Percentiles rank a stretch among this genome's conserved stretches.
Evolutionary conservation across 2,888 invertebrate species (phyloP).

Genomic region (Cryptocheilus praepositus): DNA sequence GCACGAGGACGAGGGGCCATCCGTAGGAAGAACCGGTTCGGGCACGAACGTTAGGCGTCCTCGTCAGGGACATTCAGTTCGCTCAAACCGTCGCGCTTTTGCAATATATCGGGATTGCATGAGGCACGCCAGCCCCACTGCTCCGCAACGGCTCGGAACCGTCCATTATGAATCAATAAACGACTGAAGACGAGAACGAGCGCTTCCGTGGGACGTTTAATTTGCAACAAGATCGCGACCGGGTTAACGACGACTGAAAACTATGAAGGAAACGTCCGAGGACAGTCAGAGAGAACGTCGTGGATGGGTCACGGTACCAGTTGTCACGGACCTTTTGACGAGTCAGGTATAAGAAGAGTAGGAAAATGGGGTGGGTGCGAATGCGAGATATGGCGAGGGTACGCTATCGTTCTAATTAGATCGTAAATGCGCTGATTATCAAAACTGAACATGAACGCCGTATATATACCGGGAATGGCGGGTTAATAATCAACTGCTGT

Average conservation of each 20-base stretch:
- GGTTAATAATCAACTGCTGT: no score
- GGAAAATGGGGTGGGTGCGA: constrained; percentile 18
- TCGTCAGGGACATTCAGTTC: constrained; percentile 5
- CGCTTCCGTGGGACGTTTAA: constrained; percentile 66
- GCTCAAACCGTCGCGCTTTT: constrained; percentile 37
- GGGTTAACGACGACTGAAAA: constrained; percentile 45
- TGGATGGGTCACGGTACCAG: constrained; percentile 63
- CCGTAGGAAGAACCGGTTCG: constrained; percentile 9
- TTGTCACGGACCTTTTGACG: constrained; percentile 63
- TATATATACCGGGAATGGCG: no score
- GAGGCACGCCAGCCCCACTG: constrained; percentile 47
- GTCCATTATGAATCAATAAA: constrained; percentile 59
- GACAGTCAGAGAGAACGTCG: constrained; percentile 11
- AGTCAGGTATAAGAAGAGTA: constrained; percentile 29
- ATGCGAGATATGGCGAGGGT: constrained; percentile 11
- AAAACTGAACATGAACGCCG: no score
- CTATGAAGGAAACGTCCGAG: constrained; percentile 26
- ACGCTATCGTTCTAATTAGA: no score
- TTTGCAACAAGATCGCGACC: constrained; percentile 60
- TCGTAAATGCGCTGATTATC: no score
- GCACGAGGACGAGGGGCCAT: neutral
- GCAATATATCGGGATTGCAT: constrained; percentile 56
- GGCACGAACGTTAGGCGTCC: constrained; percentile 8
- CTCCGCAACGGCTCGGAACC: constrained; percentile 34
- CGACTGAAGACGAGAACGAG: constrained; percentile 37